Evolutionary conservation across 2,797 vertebrate species (phyloP).

Genomic region (Parotocinclus haroldoi): DNA sequence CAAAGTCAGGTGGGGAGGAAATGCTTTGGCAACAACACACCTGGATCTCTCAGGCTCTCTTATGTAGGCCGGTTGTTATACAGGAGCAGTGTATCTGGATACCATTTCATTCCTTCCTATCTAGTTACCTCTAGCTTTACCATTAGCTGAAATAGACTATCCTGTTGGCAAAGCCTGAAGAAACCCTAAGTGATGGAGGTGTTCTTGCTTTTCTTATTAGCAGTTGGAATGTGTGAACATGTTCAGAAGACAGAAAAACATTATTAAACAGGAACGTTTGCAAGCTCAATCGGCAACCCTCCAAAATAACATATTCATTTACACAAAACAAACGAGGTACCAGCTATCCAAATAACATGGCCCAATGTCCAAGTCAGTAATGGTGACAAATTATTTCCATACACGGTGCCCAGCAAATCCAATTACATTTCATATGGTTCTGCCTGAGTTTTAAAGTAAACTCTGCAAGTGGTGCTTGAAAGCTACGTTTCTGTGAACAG

Average conservation of each 20-base stretch:
- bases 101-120: conserved; percentile 40
- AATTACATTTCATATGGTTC: conserved; percentile 8
- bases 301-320: conserved; percentile 13
- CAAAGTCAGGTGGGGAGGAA: conserved; percentile 55
- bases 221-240: not conserved
- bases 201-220: conserved; percentile 19
- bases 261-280: not conserved
- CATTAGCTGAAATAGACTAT: conserved; percentile 33
- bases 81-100: conserved; percentile 36
- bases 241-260: conserved; percentile 1
- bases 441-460: conserved; percentile 2
- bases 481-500: too few species aligned
- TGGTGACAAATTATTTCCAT: conserved; percentile 28
- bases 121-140: conserved; percentile 35
- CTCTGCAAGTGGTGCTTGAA: not conserved
- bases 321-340: conserved; percentile 26
- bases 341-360: conserved; percentile 23
- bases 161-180: conserved; percentile 25
- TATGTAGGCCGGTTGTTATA: conserved; percentile 66
- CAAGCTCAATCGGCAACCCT: conserved; percentile 3
- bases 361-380: conserved; percentile 15
- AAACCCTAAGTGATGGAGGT: conserved; percentile 50
- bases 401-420: conserved; percentile 9
- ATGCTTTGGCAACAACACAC: conserved; percentile 56
- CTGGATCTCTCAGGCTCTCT: conserved; percentile 46